Evolutionary conservation across 23 tunicate genomes (phyloP).

Genomic region (Aplidium turbinatum): DNA sequence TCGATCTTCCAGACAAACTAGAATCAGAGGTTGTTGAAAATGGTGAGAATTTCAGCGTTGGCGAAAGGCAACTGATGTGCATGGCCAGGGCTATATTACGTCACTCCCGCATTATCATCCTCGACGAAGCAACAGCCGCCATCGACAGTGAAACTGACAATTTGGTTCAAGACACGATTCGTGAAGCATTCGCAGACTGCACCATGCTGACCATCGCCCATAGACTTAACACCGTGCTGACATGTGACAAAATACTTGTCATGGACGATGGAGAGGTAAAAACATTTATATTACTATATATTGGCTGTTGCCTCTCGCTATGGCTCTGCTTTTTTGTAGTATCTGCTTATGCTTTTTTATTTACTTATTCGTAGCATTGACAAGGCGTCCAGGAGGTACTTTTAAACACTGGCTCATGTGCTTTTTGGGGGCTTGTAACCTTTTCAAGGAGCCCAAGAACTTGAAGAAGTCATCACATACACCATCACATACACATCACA

Average conservation of each 20-base stretch:
- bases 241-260: constrained; percentile 88
- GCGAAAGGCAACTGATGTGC: constrained; percentile 89
- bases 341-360: too few relatives aligned
- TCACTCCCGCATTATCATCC: constrained; percentile 83
- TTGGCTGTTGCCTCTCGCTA: too few relatives aligned
- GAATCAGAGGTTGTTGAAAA: constrained; percentile 91
- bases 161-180: constrained; percentile 93
- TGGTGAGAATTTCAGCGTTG: constrained; percentile 97
- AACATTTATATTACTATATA: too few relatives aligned
- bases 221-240: constrained; percentile 89
- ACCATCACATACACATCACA: too few relatives aligned
- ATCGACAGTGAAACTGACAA: constrained; percentile 95
- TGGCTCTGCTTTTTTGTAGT: too few relatives aligned
- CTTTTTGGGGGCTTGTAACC: too few relatives aligned
- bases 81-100: constrained; percentile 96
- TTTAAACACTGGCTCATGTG: too few relatives aligned
- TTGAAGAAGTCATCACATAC: too few relatives aligned
- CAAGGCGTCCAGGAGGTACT: too few relatives aligned
- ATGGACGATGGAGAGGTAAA: constrained; percentile 92
- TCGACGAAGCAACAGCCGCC: constrained; percentile 97
- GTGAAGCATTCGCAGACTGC: constrained; percentile 92
- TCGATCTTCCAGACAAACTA: constrained; percentile 75
- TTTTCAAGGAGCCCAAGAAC: too few relatives aligned
- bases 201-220: constrained; percentile 99
- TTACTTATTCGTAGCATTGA: too few relatives aligned